These are phyloP conservation scores for Anaspis maculata DNA, from an alignment of 2,888 invertebrate species.

Conservation along the genomic window DNA sequence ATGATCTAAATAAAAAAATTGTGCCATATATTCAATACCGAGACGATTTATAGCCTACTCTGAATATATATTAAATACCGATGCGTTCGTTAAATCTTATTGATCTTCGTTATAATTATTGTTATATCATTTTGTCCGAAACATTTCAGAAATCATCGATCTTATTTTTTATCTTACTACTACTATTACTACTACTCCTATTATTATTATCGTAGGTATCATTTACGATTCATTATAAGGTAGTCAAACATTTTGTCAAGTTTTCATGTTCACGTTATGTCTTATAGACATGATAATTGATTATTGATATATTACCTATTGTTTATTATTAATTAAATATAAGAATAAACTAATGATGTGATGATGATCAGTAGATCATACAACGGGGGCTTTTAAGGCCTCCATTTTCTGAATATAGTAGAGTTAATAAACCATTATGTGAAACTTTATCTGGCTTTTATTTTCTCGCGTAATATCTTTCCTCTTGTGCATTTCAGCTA, in stretches of 20 bases:
- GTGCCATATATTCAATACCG: conserved; percentile 33
- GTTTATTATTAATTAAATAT: conserved; percentile 44
- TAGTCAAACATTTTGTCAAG: conserved; percentile 43
- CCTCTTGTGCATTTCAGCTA: too few relatives aligned
- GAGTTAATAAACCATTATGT: conserved; percentile 70
- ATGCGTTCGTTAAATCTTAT: too few relatives aligned
- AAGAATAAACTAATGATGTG: conserved; percentile 57
- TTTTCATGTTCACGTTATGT: conserved; percentile 40
- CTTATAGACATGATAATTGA: conserved; percentile 38
- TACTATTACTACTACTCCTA: too few relatives aligned
- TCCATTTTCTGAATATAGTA: conserved; percentile 62
- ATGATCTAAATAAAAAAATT: too few relatives aligned
- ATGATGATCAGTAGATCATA: conserved; percentile 62
- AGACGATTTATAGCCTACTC: conserved; percentile 11
- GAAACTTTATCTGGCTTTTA: too few relatives aligned
- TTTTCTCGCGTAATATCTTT: too few relatives aligned
- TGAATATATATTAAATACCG: conserved; percentile 8
- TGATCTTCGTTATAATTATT: too few relatives aligned
- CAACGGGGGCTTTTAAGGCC: conserved; percentile 39
- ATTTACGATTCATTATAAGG: conserved; percentile 20
- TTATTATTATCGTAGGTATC: too few relatives aligned
- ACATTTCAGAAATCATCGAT: too few relatives aligned
- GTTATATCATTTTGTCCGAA: too few relatives aligned
- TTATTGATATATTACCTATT: conserved; percentile 43
- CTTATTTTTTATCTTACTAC: too few relatives aligned